phyloP scores from a whole-genome alignment of 2,113 vertebrate genomes.

The Notothenia coriiceps region DNA sequence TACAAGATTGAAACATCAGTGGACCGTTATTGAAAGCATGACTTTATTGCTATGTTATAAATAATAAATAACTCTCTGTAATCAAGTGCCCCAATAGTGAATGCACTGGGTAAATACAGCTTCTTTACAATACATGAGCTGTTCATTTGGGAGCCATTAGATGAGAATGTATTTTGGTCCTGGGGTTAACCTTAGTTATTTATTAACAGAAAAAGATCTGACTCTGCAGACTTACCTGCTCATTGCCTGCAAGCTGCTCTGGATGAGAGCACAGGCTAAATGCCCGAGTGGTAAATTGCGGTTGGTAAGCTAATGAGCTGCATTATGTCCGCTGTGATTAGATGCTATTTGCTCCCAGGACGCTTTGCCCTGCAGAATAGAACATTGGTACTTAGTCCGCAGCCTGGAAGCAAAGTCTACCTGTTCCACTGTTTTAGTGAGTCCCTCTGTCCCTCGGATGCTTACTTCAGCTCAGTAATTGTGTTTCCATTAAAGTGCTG shows the following conservation, averaged over 20 bases:
- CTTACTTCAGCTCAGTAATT: constrained; percentile 64
- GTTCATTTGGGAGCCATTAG: not conserved
- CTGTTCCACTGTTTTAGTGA: constrained; percentile 10
- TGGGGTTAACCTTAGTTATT: not conserved
- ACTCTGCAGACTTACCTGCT: constrained; percentile 15
- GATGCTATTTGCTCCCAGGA: constrained; percentile 51
- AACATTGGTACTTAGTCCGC: constrained; percentile 48
- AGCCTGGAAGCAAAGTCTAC: constrained; percentile 43
- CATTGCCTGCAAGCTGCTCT: not conserved
- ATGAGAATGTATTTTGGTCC: not conserved
- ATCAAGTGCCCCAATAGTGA: not conserved
- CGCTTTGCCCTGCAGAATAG: constrained; percentile 41
- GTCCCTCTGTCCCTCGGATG: constrained; percentile 41
- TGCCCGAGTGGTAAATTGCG: constrained; percentile 31
- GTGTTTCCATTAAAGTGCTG: constrained; percentile 62
- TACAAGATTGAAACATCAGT: not conserved
- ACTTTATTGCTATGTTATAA: not conserved
- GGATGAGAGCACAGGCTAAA: constrained; percentile 25
- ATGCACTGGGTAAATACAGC: not conserved
- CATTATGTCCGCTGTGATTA: constrained; percentile 55
- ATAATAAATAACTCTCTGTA: not conserved
- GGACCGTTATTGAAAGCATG: not conserved
- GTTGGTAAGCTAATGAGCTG: constrained; percentile 51
- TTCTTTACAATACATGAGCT: not conserved
- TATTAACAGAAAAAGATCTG: not conserved